phyloP scores from a whole-genome alignment of 2,888 invertebrate genomes.

The Listrodromus nycthemerus region DNA sequence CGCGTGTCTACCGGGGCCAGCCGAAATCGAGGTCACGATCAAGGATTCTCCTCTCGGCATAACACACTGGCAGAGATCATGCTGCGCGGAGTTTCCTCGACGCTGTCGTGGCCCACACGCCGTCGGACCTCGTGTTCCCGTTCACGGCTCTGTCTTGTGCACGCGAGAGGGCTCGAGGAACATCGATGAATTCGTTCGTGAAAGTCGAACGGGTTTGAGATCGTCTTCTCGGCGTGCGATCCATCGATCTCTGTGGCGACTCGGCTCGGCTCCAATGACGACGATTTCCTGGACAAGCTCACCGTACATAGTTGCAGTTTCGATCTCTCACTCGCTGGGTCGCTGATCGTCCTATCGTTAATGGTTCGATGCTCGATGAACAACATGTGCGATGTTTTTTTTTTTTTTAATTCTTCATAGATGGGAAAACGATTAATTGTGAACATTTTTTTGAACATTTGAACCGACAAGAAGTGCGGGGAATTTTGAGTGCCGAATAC shows the following conservation, averaged over 20 bases:
- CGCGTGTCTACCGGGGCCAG: conserved; percentile 1
- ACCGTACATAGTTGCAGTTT: not conserved
- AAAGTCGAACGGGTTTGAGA: conserved; percentile 66
- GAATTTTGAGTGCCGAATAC: no score
- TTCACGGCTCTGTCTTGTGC: conserved; percentile 34
- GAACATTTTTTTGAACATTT: no score
- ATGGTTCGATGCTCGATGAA: not conserved
- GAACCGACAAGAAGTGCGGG: no score
- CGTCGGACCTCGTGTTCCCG: conserved; percentile 33
- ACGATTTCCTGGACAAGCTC: not conserved
- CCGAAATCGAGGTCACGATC: conserved; percentile 72
- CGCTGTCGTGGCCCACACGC: conserved; percentile 6
- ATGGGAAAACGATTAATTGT: no score
- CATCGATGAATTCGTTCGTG: conserved; percentile 66
- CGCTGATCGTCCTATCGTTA: not conserved
- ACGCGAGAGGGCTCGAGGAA: conserved; percentile 21
- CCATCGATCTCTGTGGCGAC: conserved; percentile 38
- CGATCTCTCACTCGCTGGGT: not conserved
- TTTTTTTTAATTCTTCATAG: no score
- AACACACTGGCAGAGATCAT: not conserved
- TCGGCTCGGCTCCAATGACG: not conserved
- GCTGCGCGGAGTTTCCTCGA: conserved; percentile 13
- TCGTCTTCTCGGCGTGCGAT: conserved; percentile 34
- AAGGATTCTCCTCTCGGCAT: conserved; percentile 34
- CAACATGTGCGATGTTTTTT: no score